A percentile compares a stretch with the other conserved stretches of the same genome.
These are phyloP conservation scores for Morone chrysops DNA, from an alignment of 2,113 vertebrate genomes.

Conservation along the genomic window DNA sequence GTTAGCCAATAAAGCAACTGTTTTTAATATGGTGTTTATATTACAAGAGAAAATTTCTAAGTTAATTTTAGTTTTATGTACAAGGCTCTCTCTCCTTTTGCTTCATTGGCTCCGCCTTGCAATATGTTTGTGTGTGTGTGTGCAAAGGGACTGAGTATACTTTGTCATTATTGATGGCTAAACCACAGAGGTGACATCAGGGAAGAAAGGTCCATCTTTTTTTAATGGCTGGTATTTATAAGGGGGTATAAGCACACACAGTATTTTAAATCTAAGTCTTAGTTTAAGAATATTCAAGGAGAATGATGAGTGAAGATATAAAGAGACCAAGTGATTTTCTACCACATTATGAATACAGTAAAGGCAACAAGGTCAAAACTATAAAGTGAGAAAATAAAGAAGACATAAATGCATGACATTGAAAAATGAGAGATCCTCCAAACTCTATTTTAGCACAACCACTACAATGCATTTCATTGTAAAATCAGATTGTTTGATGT, in stretches of 20 bases:
- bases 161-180: slow-evolving; percentile 33
- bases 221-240: slow-evolving; percentile 68
- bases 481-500: slow-evolving; percentile 18
- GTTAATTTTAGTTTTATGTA: not conserved
- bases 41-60: not conserved
- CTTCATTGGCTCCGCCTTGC: not conserved
- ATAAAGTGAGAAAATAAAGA: slow-evolving; percentile 23
- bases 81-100: not conserved
- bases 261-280: slow-evolving; percentile 28
- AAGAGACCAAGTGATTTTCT: slow-evolving; percentile 2
- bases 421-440: slow-evolving; percentile 4
- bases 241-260: slow-evolving; percentile 41
- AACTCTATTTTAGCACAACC: slow-evolving; percentile 11
- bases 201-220: slow-evolving; percentile 46
- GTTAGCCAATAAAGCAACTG: not conserved
- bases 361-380: slow-evolving; percentile 25
- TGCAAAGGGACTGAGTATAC: not conserved
- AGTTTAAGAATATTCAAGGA: slow-evolving; percentile 27
- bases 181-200: slow-evolving; percentile 55
- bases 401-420: slow-evolving; percentile 48
- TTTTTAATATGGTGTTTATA: not conserved
- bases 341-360: slow-evolving; percentile 13
- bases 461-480: slow-evolving; percentile 4
- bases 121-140: not conserved
- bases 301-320: not conserved